A percentile compares a stretch with the other conserved stretches of the same genome.
phyloP scores from a whole-genome alignment of 2,888 invertebrate genomes.

The Rhamphomyia laevipes region DNA sequence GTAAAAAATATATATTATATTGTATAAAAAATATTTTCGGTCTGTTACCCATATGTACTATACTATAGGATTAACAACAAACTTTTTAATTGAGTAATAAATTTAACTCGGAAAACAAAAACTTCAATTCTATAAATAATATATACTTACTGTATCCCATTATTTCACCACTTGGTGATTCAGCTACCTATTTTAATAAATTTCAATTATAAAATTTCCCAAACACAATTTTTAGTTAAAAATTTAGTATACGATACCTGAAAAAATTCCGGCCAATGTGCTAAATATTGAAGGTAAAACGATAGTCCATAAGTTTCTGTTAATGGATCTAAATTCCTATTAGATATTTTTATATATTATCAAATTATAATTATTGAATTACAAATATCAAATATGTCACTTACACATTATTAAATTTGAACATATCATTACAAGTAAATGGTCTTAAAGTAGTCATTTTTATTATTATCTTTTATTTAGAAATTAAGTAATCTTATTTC shows the following conservation, averaged over 20 bases:
- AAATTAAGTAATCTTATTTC: too few species aligned
- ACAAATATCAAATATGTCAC: constrained; percentile 31
- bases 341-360: neutral
- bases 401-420: constrained; percentile 92
- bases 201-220: too few species aligned
- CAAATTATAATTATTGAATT: neutral
- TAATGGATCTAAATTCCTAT: constrained; percentile 86
- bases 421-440: constrained; percentile 88
- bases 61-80: too few species aligned
- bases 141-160: constrained; percentile 94
- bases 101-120: too few species aligned
- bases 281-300: constrained; percentile 95
- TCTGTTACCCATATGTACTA: too few species aligned
- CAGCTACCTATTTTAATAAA: constrained; percentile 43
- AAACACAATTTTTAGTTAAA: too few species aligned
- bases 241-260: too few species aligned
- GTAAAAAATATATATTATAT: neutral
- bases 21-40: too few species aligned
- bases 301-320: constrained; percentile 94
- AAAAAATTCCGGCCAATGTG: constrained; percentile 98
- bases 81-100: too few species aligned
- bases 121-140: too few species aligned
- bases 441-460: constrained; percentile 86
- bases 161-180: constrained; percentile 89
- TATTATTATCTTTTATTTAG: too few species aligned